phyloP scores from a whole-genome alignment of 2,797 vertebrate genomes.

The Tragelaphus eurycerus region DNA sequence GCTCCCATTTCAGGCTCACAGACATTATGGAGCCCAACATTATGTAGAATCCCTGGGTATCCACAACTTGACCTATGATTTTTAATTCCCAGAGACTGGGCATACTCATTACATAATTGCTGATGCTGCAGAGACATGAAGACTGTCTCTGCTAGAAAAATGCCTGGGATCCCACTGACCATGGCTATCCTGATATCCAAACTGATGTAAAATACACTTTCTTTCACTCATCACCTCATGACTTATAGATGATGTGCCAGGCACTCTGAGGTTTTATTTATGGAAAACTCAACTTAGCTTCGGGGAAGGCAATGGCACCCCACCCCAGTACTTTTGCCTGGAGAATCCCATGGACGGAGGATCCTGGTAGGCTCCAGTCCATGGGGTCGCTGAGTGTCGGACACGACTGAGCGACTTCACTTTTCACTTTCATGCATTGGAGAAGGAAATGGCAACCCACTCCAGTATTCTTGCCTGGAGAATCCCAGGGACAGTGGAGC shows the following conservation, averaged over 20 bases:
- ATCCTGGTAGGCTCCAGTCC: no score
- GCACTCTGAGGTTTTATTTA: not conserved
- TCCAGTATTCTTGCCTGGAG: no score
- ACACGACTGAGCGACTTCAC: no score
- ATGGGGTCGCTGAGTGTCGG: no score
- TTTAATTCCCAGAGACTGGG: not conserved
- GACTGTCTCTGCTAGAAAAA: not conserved
- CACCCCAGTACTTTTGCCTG: no score
- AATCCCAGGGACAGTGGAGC: no score
- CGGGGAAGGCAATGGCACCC: no score
- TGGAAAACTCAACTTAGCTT: not conserved
- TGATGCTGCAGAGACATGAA: not conserved
- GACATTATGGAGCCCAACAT: not conserved
- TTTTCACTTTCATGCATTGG: no score
- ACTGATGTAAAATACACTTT: not conserved
- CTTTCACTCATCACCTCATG: not conserved
- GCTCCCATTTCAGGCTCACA: not conserved
- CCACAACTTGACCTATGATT: not conserved
- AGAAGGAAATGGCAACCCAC: no score
- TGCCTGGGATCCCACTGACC: no score
- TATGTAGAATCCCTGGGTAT: not conserved
- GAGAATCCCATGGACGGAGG: no score
- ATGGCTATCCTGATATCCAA: not conserved
- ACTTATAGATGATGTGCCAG: not conserved
- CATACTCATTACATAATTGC: not conserved